Conservation (phyloP, 2,113 vertebrate species). For the Labeo rohita region DNA sequence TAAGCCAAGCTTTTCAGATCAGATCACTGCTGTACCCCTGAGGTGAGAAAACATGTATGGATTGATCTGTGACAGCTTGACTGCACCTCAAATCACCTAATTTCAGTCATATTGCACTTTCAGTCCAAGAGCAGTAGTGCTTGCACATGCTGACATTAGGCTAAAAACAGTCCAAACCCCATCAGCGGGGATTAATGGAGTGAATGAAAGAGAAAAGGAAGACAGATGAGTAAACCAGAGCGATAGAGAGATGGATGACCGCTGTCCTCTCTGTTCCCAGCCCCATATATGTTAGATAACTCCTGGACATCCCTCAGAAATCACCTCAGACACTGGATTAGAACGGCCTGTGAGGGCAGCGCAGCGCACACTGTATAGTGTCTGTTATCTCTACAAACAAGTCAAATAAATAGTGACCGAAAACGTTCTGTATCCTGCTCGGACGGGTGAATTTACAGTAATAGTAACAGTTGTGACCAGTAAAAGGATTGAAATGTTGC, state of each 20-base stretch:
- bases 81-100: neutral
- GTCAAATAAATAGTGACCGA: neutral
- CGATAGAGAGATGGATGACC: constrained; percentile 60
- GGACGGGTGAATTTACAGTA: neutral
- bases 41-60: neutral
- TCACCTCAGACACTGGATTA: neutral
- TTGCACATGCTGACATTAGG: constrained; percentile 42
- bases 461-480: neutral
- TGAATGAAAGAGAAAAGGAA: constrained; percentile 57
- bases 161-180: constrained; percentile 60
- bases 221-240: constrained; percentile 66
- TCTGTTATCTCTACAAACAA: neutral
- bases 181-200: constrained; percentile 66
- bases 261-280: constrained; percentile 64
- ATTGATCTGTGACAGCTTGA: constrained; percentile 12
- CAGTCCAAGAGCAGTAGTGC: neutral
- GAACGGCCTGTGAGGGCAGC: neutral
- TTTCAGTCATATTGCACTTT: neutral
- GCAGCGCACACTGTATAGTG: neutral
- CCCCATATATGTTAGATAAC: constrained; percentile 60
- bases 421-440: neutral
- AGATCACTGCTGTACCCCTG: neutral
- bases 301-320: constrained; percentile 31
- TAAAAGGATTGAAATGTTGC: constrained; percentile 4
- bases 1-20: neutral